Evolutionary conservation across 1,140 invertebrate species (phyloP), one percentile per base, ranked within the genome.

Genomic region (Orchesella cincta): DNA sequence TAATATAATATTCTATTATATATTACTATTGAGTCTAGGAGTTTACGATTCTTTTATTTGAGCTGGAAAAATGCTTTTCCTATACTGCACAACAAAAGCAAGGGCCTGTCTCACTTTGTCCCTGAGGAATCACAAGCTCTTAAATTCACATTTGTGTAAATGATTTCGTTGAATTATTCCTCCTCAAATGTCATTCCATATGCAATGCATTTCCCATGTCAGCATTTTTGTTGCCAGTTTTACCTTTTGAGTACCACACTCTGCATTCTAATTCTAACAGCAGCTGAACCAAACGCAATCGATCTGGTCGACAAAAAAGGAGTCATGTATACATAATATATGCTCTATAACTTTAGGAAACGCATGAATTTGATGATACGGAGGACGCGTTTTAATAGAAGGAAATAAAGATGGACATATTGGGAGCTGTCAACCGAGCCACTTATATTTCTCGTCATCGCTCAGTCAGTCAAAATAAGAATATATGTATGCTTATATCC

Each of bases 151-250:
- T 46, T 14, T 12, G 54, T 57, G 54, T 23, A 57, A 23, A 57
- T 57, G 54, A 57, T 57, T 57, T 57, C 54, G 26, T 57, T 57
- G 54, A 57, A 57, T 57, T 57, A 57, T 26, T 57, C 23, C 23
- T 57, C 23, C 12, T n/a, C 54, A 5, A 5, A 57, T 5, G 14
- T 57, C 23, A 26, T 26, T 57, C 54, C 14, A 57, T 57, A 57
- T 57, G 54, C 54, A 26, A 57, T 26, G 23, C n/a, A 57, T 16
- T n/a, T 26, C 14, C 23, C 54, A n/a, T 57, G 54, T 57, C 26
- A 57, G 23, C 54, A 57, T 57, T 57, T 26, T 57, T 26, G 12
- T 57, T 57, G 3, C 54, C 12, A 57, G 26, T 14, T 57, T 57
- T 23, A 57, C 54, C 54, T 57, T 23, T 57, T 23, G 5, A 5